phyloP scores from a whole-genome alignment of 1,140 invertebrate species.

The Ceratitis capitata region DNA sequence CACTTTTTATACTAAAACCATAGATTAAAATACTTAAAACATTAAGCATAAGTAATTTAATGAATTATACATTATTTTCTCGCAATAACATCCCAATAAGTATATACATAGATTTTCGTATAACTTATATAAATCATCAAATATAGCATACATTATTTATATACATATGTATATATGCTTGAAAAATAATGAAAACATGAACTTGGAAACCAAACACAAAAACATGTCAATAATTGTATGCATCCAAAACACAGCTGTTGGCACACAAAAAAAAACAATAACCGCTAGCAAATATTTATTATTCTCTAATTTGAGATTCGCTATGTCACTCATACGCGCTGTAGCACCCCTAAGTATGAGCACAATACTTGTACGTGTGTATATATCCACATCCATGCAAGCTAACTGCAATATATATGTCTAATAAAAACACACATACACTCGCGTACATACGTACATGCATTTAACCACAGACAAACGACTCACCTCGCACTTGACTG shows the following conservation, averaged over 20 bases:
- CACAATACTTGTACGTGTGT: not conserved
- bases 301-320: not conserved
- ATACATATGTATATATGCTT: too few species aligned
- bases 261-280: not conserved
- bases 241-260: not conserved
- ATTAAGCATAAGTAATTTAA: too few species aligned
- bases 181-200: not conserved
- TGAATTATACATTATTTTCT: too few species aligned
- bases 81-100: too few species aligned
- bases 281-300: not conserved
- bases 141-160: too few species aligned
- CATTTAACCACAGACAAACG: not conserved
- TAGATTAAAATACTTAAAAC: too few species aligned
- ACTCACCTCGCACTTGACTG: slow-evolving; percentile 65
- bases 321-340: slow-evolving; percentile 9
- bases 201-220: not conserved
- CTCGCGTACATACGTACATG: not conserved
- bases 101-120: too few species aligned
- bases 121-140: too few species aligned
- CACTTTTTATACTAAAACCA: too few species aligned
- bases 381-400: not conserved
- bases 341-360: not conserved
- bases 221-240: not conserved
- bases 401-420: too few species aligned
- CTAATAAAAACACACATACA: not conserved